Conservation (phyloP, 2,888 invertebrate genomes). For the Nymphalis urticae region DNA sequence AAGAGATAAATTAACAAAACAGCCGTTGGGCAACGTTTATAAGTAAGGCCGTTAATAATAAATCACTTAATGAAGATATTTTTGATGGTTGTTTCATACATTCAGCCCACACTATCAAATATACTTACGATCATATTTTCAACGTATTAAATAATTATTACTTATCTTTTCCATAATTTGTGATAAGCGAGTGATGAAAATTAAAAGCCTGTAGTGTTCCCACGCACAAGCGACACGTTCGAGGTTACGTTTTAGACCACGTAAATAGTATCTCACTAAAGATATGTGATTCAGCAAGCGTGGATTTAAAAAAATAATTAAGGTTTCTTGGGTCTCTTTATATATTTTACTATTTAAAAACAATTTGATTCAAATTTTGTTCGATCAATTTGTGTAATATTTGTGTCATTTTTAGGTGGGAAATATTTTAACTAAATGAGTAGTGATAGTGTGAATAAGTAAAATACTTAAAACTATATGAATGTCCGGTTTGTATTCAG, state of each 20-base stretch:
- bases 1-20: too few species aligned
- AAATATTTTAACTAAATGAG: too few species aligned
- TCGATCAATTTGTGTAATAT: too few species aligned
- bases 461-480: too few species aligned
- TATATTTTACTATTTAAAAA: too few species aligned
- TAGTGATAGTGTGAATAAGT: too few species aligned
- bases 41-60: neutral
- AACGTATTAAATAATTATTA: slow-evolving; percentile 54
- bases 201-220: slow-evolving; percentile 76
- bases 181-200: slow-evolving; percentile 71
- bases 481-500: too few species aligned
- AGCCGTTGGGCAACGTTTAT: too few species aligned
- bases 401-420: too few species aligned
- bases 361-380: too few species aligned
- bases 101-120: slow-evolving; percentile 46
- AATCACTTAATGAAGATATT: slow-evolving; percentile 14
- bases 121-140: slow-evolving; percentile 47
- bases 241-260: slow-evolving; percentile 58
- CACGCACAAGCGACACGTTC: slow-evolving; percentile 63
- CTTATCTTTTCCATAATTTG: slow-evolving; percentile 48
- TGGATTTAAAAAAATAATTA: neutral
- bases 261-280: slow-evolving; percentile 26
- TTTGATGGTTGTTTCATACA: slow-evolving; percentile 21
- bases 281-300: slow-evolving; percentile 13
- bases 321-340: too few species aligned